phyloP scores from a whole-genome alignment of 2,113 vertebrate genomes.

The Upupa epops region DNA sequence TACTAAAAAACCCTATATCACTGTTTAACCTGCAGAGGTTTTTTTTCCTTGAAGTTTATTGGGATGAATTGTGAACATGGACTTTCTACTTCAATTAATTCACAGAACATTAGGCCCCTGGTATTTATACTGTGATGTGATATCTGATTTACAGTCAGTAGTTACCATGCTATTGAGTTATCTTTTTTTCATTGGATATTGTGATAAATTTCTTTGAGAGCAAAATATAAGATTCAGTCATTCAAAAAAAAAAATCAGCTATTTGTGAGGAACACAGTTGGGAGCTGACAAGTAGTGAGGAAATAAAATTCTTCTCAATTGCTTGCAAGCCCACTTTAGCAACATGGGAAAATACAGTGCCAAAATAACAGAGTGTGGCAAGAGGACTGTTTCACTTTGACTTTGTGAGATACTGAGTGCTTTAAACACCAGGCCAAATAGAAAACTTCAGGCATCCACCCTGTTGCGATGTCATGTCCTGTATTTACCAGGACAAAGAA shows the following conservation, averaged over 20 bases:
- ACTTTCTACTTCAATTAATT: conserved; percentile 12
- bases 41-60: not conserved
- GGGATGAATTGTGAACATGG: not conserved
- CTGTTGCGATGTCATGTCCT: not conserved
- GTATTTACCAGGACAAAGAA: not conserved
- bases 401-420: not conserved
- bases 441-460: not conserved
- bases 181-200: conserved; percentile 2
- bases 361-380: not conserved
- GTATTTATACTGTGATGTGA: not conserved
- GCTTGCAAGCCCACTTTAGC: not conserved
- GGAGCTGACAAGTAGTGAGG: not conserved
- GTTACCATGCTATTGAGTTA: not conserved
- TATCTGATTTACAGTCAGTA: not conserved
- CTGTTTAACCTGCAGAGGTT: not conserved
- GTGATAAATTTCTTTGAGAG: not conserved
- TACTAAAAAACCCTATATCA: fast-evolving
- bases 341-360: not conserved
- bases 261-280: not conserved
- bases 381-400: not conserved
- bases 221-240: not conserved
- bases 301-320: not conserved
- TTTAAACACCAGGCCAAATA: not conserved
- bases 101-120: not conserved
- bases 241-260: not conserved